Evolutionary conservation across 2,113 vertebrate genomes (phyloP).

Genomic region (Tetrao urogallus): DNA sequence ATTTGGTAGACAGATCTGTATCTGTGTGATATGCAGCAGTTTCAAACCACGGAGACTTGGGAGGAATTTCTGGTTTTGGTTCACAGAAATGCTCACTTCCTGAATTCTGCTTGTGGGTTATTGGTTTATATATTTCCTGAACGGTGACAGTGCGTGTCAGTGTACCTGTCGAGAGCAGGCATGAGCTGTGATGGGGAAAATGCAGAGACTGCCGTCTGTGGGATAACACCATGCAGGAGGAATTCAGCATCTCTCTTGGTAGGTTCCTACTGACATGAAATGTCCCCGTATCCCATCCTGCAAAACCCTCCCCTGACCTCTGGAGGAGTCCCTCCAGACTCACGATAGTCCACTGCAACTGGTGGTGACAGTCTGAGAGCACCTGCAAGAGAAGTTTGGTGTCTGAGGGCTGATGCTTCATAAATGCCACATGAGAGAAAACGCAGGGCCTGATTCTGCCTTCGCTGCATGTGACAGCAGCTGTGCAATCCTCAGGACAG

Average conservation of each 20-base stretch:
- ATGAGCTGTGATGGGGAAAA: not conserved
- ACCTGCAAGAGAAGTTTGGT: not conserved
- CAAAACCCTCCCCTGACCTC: not conserved
- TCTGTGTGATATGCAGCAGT: not conserved
- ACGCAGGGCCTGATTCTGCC: not conserved
- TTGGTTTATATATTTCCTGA: conserved; percentile 26
- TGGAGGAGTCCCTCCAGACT: not conserved
- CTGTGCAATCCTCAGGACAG: not conserved
- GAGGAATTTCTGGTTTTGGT: conserved; percentile 2
- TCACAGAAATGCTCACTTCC: not conserved
- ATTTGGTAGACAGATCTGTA: not conserved
- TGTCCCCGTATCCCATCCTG: not conserved
- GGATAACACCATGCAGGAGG: not conserved
- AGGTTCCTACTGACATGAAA: not conserved
- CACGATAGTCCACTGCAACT: not conserved
- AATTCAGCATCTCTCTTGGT: not conserved
- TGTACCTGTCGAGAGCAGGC: accelerated
- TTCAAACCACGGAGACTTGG: not conserved
- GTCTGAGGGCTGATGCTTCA: not conserved
- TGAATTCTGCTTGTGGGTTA: conserved; percentile 7
- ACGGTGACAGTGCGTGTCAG: not conserved
- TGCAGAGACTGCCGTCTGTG: accelerated
- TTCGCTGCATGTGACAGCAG: not conserved
- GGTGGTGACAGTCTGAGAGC: not conserved
- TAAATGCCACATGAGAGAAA: not conserved